Percentiles rank a stretch among this genome's conserved stretches.
Conservation (phyloP, 2,888 invertebrate species). For the Rhorus exstirpatorius region DNA sequence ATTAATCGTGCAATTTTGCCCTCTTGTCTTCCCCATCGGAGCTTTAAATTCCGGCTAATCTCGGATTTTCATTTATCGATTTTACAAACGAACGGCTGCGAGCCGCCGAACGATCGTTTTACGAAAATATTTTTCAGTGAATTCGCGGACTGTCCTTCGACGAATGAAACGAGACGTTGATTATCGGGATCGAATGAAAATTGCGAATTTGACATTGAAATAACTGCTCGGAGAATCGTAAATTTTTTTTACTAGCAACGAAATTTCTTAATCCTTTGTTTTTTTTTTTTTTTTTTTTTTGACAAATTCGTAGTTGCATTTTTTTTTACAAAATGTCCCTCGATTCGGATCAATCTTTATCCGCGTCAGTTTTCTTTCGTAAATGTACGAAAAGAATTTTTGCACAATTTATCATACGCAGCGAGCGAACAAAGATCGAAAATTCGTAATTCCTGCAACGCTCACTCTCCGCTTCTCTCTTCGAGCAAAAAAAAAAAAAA, state of each 20-base stretch:
- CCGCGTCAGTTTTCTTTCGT: too few species aligned
- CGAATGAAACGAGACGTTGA: background rate
- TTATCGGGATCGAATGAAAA: background rate
- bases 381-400: too few species aligned
- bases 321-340: too few species aligned
- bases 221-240: background rate
- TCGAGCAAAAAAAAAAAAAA: background rate
- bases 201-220: background rate
- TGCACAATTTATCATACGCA: too few species aligned
- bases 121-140: background rate
- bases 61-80: background rate
- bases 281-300: too few species aligned
- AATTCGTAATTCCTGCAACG: too few species aligned
- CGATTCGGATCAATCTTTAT: too few species aligned
- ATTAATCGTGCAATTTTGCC: too few species aligned
- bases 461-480: background rate
- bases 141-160: background rate
- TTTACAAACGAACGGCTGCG: slow-evolving; percentile 2
- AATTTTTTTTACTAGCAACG: slow-evolving; percentile 2
- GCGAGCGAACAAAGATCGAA: too few species aligned
- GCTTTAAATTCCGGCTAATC: background rate
- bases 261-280: too few species aligned
- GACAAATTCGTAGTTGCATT: too few species aligned
- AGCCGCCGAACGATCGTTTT: background rate
- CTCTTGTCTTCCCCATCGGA: too few species aligned